Base-by-base conservation (phyloP, 1,140 invertebrate species). In the Drosophila lacertosa region DNA sequence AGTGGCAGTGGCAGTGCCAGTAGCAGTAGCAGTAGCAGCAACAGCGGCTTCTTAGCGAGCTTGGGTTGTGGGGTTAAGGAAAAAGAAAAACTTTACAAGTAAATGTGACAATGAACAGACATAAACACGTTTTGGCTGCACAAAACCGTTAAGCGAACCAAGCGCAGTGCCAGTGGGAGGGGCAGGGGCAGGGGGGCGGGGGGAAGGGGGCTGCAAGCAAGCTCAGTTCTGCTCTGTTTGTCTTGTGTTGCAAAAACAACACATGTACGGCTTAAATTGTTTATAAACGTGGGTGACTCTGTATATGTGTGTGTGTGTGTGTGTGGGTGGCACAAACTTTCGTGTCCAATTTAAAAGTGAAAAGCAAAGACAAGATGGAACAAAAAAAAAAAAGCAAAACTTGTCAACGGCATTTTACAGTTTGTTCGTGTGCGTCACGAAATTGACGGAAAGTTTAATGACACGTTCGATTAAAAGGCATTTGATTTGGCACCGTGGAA, bases 71-170 rank as follows among this genome's bases (percentile, higher is more conserved):
- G 58, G 32, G 40, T 26, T 55, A 15, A 24, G 53, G 29, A 44
- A 65, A 71, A 71, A 71, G 55, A 63, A 60, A 60, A 77, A 77
- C 40, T 77, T 77, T 75, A 76, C 72, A 72, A 76, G 73, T 67
- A 78, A 78, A 78, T 78, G 76, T 73, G 76, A 78, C 76, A 78
- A 78, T 78, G 74, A 78, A 78, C 76, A 78, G 76, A 75, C 76
- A 76, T 78, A 78, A 78, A 76, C 73, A 78, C 76, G 76, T 76
- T 78, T 72, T 75, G 73, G 65, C 75, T 77, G 71, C 66, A 66
- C 71, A 75, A 70, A 71, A 66, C 71, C 60, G 74, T 71, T 77
- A 51, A 76, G 69, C 63, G 57, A 10, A 51, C n/a, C n/a, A n/a
- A n/a, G n/a, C n/a, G n/a, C n/a, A n/a, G n/a, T n/a, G n/a, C n/a